Percentiles rank a stretch among this genome's conserved stretches.
These are phyloP conservation scores for Atherinosoma microstoma DNA, from an alignment of 2,797 vertebrate genomes.

Conservation along the genomic window DNA sequence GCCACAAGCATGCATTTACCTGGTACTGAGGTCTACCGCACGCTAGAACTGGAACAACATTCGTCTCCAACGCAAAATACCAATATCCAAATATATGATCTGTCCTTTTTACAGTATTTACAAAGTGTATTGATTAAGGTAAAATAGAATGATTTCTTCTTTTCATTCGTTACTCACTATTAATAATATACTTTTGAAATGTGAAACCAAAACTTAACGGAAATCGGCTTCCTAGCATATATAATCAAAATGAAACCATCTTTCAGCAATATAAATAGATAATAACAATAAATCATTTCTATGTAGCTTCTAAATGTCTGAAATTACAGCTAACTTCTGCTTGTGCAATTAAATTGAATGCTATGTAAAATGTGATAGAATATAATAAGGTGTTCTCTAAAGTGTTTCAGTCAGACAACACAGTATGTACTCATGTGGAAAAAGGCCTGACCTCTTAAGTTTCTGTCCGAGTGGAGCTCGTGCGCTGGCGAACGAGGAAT, in stretches of 20 bases:
- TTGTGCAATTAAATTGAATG: constrained; percentile 70
- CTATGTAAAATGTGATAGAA: constrained; percentile 52
- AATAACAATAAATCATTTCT: constrained; percentile 60
- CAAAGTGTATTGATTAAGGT: constrained; percentile 82
- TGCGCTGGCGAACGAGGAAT: constrained; percentile 59
- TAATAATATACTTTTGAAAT: constrained; percentile 69
- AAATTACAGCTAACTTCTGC: constrained; percentile 56
- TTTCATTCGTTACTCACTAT: constrained; percentile 66
- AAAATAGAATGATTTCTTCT: constrained; percentile 79
- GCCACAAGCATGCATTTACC: constrained; percentile 85
- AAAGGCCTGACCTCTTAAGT: constrained; percentile 60
- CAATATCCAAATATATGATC: constrained; percentile 87
- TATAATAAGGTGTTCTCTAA: constrained; percentile 53
- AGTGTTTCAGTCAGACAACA: constrained; percentile 64
- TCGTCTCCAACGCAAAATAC: constrained; percentile 84
- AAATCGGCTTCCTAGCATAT: constrained; percentile 60
- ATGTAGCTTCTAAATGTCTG: constrained; percentile 58
- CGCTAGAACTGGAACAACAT: constrained; percentile 82
- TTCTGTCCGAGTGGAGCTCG: constrained; percentile 63
- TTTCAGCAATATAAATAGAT: constrained; percentile 57
- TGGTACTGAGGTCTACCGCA: constrained; percentile 82
- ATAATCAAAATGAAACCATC: constrained; percentile 65
- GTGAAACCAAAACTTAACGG: constrained; percentile 62
- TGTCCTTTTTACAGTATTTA: constrained; percentile 86
- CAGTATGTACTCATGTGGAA: constrained; percentile 62